Evolutionary conservation across 2,797 vertebrate species (phyloP).

Genomic region (Distichodus sexfasciatus): DNA sequence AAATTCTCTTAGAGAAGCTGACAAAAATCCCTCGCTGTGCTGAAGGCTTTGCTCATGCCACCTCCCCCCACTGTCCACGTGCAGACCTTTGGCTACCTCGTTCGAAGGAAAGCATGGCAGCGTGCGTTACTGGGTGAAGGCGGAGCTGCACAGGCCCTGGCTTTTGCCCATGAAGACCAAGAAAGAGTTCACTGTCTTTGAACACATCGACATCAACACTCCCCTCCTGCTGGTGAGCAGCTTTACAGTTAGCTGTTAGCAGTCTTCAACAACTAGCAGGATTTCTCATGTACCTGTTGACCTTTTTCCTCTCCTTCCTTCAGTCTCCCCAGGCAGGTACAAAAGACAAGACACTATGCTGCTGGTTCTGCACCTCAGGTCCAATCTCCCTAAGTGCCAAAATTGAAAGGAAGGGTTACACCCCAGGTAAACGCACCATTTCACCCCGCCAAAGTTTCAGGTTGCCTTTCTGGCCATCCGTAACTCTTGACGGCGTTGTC

Average conservation of each 20-base stretch:
- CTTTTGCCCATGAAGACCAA: conserved; percentile 93
- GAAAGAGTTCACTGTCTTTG: conserved; percentile 99
- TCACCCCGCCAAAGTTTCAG: not conserved
- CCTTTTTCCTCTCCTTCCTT: conserved; percentile 34
- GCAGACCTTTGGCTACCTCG: conserved; percentile 98
- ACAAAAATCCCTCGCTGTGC: too few relatives aligned
- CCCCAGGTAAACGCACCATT: conserved; percentile 82
- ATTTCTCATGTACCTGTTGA: not conserved
- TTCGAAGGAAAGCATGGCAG: conserved; percentile 98
- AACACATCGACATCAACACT: conserved; percentile 99
- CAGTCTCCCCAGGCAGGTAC: conserved; percentile 95
- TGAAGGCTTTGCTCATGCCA: not conserved
- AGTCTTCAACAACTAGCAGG: not conserved
- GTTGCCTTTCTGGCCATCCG: not conserved
- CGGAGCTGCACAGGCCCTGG: conserved; percentile 95
- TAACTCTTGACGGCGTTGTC: not conserved
- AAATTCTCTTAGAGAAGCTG: not conserved
- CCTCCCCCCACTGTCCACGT: not conserved
- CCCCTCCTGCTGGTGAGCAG: conserved; percentile 90
- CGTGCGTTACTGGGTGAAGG: conserved; percentile 97
- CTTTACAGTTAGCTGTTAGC: too few relatives aligned
- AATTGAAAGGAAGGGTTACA: conserved; percentile 97
- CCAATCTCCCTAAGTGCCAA: conserved; percentile 99
- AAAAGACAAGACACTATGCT: conserved; percentile 98
- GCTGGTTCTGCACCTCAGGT: conserved; percentile 98